phyloP scores from a whole-genome alignment of 2,113 vertebrate species.

The Ardeotis arabs region DNA sequence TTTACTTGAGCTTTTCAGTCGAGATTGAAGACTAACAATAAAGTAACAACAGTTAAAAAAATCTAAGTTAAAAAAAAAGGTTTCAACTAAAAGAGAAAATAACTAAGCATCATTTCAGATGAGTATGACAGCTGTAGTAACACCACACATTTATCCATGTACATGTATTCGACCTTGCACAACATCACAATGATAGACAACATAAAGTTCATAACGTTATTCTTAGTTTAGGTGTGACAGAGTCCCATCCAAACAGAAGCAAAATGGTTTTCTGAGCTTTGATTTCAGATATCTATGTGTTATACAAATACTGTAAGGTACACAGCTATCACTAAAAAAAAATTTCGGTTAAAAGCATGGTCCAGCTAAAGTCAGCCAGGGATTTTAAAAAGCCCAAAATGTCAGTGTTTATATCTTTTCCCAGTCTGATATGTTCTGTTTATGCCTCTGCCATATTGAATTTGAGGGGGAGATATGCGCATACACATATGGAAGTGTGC shows the following conservation, averaged over 20 bases:
- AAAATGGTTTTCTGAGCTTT: not conserved
- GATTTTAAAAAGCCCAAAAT: not conserved
- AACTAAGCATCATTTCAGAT: not conserved
- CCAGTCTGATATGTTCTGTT: not conserved
- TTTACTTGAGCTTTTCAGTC: not conserved
- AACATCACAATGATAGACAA: not conserved
- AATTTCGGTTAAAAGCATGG: not conserved
- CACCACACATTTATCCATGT: not conserved
- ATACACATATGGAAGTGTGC: not conserved
- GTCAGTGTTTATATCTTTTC: not conserved
- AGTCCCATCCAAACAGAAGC: not conserved
- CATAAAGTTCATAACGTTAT: not conserved
- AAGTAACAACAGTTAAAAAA: not conserved
- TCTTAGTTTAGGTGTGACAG: not conserved
- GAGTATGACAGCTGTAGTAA: not conserved
- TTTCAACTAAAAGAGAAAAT: not conserved
- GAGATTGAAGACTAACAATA: not conserved
- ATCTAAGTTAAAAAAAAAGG: not conserved
- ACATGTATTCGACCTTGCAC: not conserved
- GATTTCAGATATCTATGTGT: not conserved
- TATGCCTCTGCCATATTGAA: too few relatives aligned
- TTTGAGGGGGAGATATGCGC: not conserved
- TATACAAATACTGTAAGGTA: not conserved
- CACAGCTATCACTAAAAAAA: not conserved
- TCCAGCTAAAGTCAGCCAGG: not conserved